phyloP scores from a whole-genome alignment of 1,140 invertebrate species.

The Daktulosphaira vitifoliae region DNA sequence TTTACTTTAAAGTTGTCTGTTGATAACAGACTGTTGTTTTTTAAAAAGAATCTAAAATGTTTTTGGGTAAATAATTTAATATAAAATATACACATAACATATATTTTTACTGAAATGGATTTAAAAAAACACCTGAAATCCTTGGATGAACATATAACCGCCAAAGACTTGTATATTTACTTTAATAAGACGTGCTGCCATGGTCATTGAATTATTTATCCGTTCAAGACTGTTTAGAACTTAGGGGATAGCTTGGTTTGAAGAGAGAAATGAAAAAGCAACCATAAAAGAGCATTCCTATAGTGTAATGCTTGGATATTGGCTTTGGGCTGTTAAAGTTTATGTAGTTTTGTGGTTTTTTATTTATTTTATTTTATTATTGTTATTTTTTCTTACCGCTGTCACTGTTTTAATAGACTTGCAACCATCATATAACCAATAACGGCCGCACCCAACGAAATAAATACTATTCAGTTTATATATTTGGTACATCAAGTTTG shows the following conservation, averaged over 20 bases:
- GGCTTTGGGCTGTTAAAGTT: slow-evolving; percentile 28
- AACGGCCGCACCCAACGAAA: no score
- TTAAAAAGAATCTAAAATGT: no score
- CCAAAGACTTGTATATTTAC: slow-evolving; percentile 28
- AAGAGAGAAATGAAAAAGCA: slow-evolving; percentile 23
- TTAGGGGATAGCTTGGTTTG: neutral
- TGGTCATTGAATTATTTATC: slow-evolving; percentile 31
- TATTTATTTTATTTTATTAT: neutral
- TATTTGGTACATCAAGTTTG: no score
- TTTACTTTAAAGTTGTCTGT: no score
- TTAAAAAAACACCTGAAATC: slow-evolving; percentile 19
- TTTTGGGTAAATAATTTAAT: no score
- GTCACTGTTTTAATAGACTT: neutral
- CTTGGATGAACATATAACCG: slow-evolving; percentile 12
- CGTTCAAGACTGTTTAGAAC: neutral
- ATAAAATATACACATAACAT: no score
- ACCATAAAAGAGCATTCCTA: neutral
- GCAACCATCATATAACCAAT: no score
- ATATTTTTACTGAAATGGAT: no score
- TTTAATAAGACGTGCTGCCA: slow-evolving; percentile 24
- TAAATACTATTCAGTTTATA: no score
- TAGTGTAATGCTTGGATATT: slow-evolving; percentile 15
- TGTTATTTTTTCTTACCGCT: slow-evolving; percentile 4
- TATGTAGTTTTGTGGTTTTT: slow-evolving; percentile 24
- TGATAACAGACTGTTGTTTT: no score